phyloP scores from a whole-genome alignment of 1,140 invertebrate species.

The Ooceraea biroi region DNA sequence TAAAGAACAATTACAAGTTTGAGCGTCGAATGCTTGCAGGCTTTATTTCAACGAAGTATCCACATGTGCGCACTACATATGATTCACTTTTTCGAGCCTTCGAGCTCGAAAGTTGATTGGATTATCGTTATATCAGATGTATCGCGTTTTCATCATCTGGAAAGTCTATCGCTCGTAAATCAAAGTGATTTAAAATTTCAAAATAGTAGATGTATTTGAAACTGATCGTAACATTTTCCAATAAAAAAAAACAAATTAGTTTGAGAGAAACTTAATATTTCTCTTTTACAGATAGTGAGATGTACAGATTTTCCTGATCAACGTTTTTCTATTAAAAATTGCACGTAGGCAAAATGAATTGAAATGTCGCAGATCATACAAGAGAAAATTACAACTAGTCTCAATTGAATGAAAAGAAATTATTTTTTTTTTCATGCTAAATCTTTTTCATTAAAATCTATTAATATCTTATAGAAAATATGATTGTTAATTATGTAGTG shows the following conservation, averaged over 20 bases:
- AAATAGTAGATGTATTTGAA: background rate
- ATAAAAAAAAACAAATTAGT: background rate
- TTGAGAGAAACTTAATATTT: background rate
- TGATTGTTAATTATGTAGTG: background rate
- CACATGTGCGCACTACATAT: background rate
- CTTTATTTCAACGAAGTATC: background rate
- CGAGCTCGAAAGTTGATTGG: slow-evolving; percentile 5
- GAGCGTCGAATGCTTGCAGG: background rate
- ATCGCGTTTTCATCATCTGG: background rate
- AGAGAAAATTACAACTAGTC: background rate
- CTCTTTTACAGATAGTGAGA: too few species aligned
- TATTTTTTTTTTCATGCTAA: background rate
- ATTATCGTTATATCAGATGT: background rate
- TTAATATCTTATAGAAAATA: background rate
- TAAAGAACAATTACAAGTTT: background rate
- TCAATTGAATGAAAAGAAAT: background rate
- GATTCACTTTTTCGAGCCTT: background rate
- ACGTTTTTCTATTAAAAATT: background rate
- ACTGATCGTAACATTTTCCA: background rate
- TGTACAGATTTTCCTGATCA: background rate
- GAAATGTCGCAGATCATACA: background rate
- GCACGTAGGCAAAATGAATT: background rate
- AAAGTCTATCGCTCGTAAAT: background rate
- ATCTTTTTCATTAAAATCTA: background rate
- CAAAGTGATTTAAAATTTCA: background rate